phyloP scores from a whole-genome alignment of 2,888 invertebrate genomes.

The Chamaedrilus cognettii region DNA sequence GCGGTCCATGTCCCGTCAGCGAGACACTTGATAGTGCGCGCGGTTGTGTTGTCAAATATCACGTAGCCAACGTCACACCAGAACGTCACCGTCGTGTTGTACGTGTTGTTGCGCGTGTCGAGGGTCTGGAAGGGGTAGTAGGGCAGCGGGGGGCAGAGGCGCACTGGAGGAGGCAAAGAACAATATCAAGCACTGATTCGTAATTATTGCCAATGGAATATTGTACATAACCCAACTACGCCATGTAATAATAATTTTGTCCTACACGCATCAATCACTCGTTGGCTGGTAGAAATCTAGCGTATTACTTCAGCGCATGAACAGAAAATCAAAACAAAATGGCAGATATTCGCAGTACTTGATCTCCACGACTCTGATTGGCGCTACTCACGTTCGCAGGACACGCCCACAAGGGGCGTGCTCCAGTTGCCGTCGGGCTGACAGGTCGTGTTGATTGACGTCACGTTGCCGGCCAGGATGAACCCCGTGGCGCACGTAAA shows the following conservation, averaged over 20 bases:
- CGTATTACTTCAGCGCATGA: too few species aligned
- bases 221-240: too few species aligned
- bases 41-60: constrained; percentile 35
- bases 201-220: too few species aligned
- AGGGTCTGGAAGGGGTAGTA: constrained; percentile 26
- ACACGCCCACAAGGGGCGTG: background rate
- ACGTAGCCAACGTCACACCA: constrained; percentile 39
- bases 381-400: constrained; percentile 35
- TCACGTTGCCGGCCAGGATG: constrained; percentile 31
- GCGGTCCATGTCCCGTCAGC: constrained; percentile 37
- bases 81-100: constrained; percentile 36
- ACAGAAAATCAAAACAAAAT: too few species aligned
- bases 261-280: too few species aligned
- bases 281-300: too few species aligned
- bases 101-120: constrained; percentile 32
- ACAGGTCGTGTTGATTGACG: constrained; percentile 32
- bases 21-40: constrained; percentile 36
- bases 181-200: too few species aligned
- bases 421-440: constrained; percentile 30
- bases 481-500: constrained; percentile 34
- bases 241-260: too few species aligned
- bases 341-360: too few species aligned
- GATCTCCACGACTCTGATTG: too few species aligned
- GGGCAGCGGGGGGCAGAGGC: constrained; percentile 34
- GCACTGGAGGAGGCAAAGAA: constrained; percentile 25